Percentiles rank a stretch among this genome's conserved stretches.
Evolutionary conservation across 1,140 invertebrate genomes (phyloP).

Genomic region (Drosophila seguyi): DNA sequence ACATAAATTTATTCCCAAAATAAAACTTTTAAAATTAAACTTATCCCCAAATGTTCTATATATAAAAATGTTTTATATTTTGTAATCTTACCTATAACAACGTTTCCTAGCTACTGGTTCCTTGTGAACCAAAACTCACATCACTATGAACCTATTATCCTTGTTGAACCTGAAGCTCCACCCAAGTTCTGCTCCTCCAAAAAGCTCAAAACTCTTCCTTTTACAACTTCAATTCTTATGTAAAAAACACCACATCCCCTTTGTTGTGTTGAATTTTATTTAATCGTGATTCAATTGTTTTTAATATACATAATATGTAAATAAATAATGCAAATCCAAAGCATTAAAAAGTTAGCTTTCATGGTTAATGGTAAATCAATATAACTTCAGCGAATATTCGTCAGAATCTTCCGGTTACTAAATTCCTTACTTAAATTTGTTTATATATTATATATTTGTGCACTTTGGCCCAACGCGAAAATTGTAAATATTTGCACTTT

Average conservation of each 20-base stretch:
- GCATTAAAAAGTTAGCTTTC: slow-evolving; percentile 71
- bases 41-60: not conserved
- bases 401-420: slow-evolving; percentile 17
- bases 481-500: slow-evolving; percentile 79
- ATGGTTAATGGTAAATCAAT: slow-evolving; percentile 46
- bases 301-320: slow-evolving; percentile 54
- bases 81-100: not conserved
- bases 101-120: not conserved
- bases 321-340: slow-evolving; percentile 80
- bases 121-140: not conserved
- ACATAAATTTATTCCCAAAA: not conserved
- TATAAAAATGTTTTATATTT: too few relatives aligned
- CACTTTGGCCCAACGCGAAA: slow-evolving; percentile 49
- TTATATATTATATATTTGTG: slow-evolving; percentile 28
- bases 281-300: slow-evolving; percentile 48
- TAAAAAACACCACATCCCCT: not conserved
- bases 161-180: not conserved
- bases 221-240: not conserved
- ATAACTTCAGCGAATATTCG: slow-evolving; percentile 30
- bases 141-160: not conserved
- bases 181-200: not conserved
- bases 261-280: slow-evolving; percentile 45
- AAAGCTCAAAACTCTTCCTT: not conserved
- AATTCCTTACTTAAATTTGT: slow-evolving; percentile 17
- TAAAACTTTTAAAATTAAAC: not conserved